phyloP scores from a whole-genome alignment of 1,140 invertebrate genomes.

The Cherax quadricarinatus region DNA sequence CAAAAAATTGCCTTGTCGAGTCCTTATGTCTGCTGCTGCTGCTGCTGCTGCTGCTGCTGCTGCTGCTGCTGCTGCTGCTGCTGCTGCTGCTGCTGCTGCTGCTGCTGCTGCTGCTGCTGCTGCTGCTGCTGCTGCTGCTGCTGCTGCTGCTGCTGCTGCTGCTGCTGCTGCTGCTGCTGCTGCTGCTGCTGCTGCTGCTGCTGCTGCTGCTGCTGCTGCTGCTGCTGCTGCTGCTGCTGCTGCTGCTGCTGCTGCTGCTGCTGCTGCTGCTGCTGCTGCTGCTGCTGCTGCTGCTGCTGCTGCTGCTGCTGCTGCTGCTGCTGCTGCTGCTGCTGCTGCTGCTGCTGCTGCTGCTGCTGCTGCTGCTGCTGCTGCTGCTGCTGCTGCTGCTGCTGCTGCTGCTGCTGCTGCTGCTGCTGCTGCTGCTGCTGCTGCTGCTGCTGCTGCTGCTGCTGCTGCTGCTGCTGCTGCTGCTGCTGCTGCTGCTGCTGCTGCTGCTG shows the following conservation, averaged over 20 bases:
- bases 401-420: not conserved
- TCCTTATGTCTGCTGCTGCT: slow-evolving; percentile 11
- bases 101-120: not conserved
- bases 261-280: slow-evolving; percentile 27
- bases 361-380: slow-evolving; percentile 22
- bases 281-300: slow-evolving; percentile 27
- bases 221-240: not conserved
- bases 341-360: slow-evolving; percentile 4
- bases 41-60: slow-evolving; percentile 11
- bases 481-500: slow-evolving; percentile 22
- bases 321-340: slow-evolving; percentile 26
- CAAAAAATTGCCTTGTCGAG: too few species aligned
- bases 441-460: slow-evolving; percentile 12
- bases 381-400: not conserved
- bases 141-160: not conserved
- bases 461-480: slow-evolving; percentile 26
- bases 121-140: slow-evolving; percentile 7
- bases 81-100: not conserved
- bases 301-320: slow-evolving; percentile 19
- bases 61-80: slow-evolving; percentile 10
- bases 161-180: not conserved
- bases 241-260: slow-evolving; percentile 20
- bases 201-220: not conserved
- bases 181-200: slow-evolving; percentile 6
- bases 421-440: not conserved